These are phyloP conservation scores for Ylistrum balloti DNA, from an alignment of 1,140 invertebrate species.

Conservation along the genomic window DNA sequence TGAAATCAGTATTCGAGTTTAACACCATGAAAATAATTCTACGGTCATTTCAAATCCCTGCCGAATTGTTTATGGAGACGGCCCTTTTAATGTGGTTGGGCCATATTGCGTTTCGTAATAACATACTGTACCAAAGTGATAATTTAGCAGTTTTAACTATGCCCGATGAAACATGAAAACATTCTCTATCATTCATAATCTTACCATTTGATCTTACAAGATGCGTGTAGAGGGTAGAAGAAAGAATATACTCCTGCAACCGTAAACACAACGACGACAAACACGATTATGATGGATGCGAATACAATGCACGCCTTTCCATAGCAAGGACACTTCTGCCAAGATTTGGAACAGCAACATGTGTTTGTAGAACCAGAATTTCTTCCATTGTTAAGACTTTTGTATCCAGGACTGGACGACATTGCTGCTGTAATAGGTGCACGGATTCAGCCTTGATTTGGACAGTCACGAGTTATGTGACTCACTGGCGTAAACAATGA, in stretches of 20 bases:
- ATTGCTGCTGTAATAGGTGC: neutral
- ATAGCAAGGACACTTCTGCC: constrained; percentile 21
- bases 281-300: neutral
- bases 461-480: neutral
- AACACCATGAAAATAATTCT: too few species aligned
- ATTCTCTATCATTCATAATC: neutral
- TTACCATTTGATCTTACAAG: constrained; percentile 28
- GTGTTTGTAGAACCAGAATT: neutral
- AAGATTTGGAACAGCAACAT: neutral
- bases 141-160: too few species aligned
- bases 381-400: neutral
- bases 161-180: too few species aligned
- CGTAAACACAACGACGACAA: neutral
- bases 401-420: neutral
- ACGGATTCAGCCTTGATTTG: neutral
- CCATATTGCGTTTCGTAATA: too few species aligned
- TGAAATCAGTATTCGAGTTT: too few species aligned
- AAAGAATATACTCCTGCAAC: neutral
- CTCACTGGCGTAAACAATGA: neutral
- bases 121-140: too few species aligned
- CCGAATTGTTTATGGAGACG: too few species aligned
- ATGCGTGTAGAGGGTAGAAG: neutral
- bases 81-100: too few species aligned
- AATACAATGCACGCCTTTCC: constrained; percentile 25
- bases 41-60: too few species aligned